Base-by-base conservation (phyloP, 2,888 invertebrate genomes). In the Mythimna vitellina region DNA sequence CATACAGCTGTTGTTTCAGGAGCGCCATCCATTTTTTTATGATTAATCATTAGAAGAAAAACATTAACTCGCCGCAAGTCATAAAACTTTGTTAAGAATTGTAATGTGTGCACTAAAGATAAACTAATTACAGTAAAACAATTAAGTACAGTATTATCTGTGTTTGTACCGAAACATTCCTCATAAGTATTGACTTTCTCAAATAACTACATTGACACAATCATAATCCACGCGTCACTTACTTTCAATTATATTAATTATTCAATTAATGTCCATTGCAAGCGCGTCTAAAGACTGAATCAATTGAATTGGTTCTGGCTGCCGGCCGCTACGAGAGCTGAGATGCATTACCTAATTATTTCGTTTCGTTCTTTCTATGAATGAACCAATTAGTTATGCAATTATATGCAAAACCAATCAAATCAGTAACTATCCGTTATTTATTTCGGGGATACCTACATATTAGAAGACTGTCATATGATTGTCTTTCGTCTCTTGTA, bases 181-280 rank as follows among this genome's bases (percentile, higher is more conserved):
- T 62, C 14, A 17, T 14, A 38, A 9, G 14, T 78, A 64, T 66
- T 63, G 29, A 78, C 78, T 78, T 51, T 78, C 58, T 60, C 25
- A 14, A n/a, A 12, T 63, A 53, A 65, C 61, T 35, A 22, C n/a
- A 35, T 22, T 14, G 35, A 2, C 22, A 58, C 1, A n/a, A n/a
- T n/a, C n/a, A 9, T 29, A 35, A 12, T n/a, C 32, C 20, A 46
- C 53, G 8, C 25, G 8, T 42, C 25, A 20, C n/a, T 38, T 61
- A 20, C 9, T 61, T 57, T 25, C 25, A 61, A 64, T 38, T 51
- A 25, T 25, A 25, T 56, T 65, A 54, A 62, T 71, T 29, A 22
- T 49, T 74, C 17, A 72, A 61, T 65, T 62, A 65, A 62, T 53
- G 51, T 32, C 29, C 17, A 7, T 10, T 22, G 56, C 38, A 38